phyloP scores from a whole-genome alignment of 2,113 vertebrate species.

The Podilymbus podiceps region DNA sequence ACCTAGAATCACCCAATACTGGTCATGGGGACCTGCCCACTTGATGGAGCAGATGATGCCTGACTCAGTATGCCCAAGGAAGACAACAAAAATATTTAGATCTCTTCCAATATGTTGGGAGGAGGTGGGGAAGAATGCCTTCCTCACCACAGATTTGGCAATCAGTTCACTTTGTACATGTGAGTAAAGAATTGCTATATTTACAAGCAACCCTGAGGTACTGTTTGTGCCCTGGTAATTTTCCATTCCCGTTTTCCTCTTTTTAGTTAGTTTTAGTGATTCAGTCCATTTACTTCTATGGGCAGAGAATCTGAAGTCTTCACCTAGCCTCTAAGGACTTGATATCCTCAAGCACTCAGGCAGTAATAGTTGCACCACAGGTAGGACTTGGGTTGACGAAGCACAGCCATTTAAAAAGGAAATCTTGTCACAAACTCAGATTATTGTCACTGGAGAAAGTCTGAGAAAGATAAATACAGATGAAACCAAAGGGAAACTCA shows the following conservation, averaged over 20 bases:
- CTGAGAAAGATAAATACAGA: neutral
- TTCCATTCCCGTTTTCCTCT: neutral
- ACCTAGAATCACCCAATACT: neutral
- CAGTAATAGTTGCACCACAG: neutral
- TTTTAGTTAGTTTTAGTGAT: neutral
- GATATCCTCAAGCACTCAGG: neutral
- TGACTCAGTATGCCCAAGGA: conserved; percentile 12
- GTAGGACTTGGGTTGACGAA: neutral
- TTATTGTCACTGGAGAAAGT: neutral
- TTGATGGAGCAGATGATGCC: conserved; percentile 4
- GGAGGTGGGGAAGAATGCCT: neutral
- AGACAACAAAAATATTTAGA: conserved; percentile 9
- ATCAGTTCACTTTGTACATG: neutral
- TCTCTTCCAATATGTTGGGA: neutral
- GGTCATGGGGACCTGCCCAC: neutral
- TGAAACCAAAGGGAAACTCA: neutral
- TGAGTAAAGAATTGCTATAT: neutral
- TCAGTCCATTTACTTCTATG: neutral
- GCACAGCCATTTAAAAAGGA: neutral
- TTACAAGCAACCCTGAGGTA: neutral
- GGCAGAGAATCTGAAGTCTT: neutral
- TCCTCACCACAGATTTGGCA: conserved; percentile 21
- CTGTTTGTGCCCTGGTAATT: neutral
- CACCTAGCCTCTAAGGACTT: neutral
- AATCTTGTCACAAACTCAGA: neutral